phyloP scores from a whole-genome alignment of 2,888 invertebrate genomes.

The Calameuta idolon region DNA sequence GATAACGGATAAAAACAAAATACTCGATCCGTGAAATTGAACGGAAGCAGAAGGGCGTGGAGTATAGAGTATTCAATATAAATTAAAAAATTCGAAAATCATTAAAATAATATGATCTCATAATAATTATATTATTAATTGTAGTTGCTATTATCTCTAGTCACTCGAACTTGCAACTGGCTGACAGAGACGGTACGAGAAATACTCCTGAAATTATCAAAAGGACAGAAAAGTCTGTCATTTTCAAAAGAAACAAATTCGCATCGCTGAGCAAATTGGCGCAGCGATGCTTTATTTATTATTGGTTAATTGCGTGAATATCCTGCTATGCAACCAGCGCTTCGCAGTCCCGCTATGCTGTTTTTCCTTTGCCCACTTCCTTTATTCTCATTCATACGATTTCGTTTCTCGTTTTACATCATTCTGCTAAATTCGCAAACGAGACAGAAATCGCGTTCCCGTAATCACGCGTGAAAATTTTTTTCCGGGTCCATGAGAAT shows the following conservation, averaged over 20 bases:
- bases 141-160: not conserved
- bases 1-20: not conserved
- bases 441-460: not conserved
- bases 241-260: not conserved
- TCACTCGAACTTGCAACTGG: not conserved
- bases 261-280: not conserved
- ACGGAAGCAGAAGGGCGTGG: not conserved
- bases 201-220: not conserved
- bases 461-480: not conserved
- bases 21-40: not conserved
- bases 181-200: not conserved
- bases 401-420: not conserved
- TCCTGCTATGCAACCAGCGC: not conserved
- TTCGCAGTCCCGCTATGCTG: not conserved
- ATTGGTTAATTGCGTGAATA: not conserved
- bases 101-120: too few species aligned
- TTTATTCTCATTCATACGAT: not conserved
- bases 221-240: not conserved
- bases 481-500: not conserved
- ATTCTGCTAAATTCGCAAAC: not conserved
- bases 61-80: not conserved
- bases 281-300: not conserved
- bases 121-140: not conserved
- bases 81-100: not conserved
- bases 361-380: not conserved